These are phyloP conservation scores for Gallinago solitaria DNA, from an alignment of 2,797 vertebrate genomes.

Conservation along the genomic window DNA sequence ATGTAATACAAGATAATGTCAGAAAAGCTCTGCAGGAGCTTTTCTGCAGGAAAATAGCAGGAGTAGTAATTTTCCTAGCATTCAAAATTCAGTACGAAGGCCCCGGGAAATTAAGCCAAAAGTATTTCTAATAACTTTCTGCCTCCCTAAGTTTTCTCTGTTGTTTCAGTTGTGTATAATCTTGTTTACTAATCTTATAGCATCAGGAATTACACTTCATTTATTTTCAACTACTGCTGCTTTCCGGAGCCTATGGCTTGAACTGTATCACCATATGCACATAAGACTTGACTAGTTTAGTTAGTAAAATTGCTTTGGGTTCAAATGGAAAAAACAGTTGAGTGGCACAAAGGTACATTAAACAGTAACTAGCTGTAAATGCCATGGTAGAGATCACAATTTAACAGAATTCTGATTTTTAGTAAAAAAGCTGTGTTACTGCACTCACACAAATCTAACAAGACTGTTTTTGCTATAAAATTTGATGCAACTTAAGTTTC, in stretches of 20 bases:
- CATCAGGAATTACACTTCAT: neutral
- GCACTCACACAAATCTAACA: neutral
- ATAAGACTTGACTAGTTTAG: neutral
- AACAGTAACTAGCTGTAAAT: neutral
- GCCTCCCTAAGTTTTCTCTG: neutral
- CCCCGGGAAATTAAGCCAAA: neutral
- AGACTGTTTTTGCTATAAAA: neutral
- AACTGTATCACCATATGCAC: neutral
- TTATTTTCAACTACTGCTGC: neutral
- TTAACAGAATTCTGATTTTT: neutral
- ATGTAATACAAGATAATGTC: neutral
- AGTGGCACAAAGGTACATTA: neutral
- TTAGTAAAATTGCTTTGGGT: neutral
- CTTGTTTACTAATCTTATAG: neutral
- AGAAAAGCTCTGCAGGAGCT: neutral
- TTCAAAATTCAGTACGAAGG: neutral
- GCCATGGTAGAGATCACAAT: neutral
- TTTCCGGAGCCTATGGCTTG: neutral
- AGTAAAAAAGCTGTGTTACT: neutral
- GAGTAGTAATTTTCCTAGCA: neutral
- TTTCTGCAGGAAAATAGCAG: no score
- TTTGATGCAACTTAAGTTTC: neutral
- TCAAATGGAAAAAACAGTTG: neutral
- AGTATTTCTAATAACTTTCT: neutral
- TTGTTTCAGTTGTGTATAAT: neutral